Percentiles rank a stretch among this genome's conserved stretches.
These are phyloP conservation scores for Threskiornis aethiopicus DNA, from an alignment of 2,797 vertebrate genomes.

Conservation along the genomic window DNA sequence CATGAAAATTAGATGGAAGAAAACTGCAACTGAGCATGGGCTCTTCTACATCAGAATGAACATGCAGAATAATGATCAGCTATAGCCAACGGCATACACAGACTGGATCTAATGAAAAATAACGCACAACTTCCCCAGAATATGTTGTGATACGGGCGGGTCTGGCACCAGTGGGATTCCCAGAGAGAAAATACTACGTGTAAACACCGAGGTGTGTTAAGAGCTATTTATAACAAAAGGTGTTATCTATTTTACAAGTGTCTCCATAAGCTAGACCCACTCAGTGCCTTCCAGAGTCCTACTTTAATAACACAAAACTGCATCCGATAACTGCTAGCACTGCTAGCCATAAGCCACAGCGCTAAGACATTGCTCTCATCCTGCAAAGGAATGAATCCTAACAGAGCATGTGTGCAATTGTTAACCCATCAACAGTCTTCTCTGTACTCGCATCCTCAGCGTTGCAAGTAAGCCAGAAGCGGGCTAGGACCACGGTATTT, in stretches of 20 bases:
- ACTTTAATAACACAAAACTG: neutral
- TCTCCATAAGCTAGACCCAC: neutral
- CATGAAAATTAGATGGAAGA: neutral
- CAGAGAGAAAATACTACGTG: neutral
- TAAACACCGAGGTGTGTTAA: neutral
- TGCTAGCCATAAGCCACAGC: neutral
- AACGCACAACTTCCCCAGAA: neutral
- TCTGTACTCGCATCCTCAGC: neutral
- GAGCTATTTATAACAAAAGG: neutral
- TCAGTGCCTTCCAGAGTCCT: neutral
- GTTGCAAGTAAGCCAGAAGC: neutral
- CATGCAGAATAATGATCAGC: neutral
- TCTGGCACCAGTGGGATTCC: neutral
- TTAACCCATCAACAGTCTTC: neutral
- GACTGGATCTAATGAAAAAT: neutral
- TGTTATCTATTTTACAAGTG: neutral
- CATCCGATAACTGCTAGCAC: neutral
- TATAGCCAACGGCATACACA: fast-evolving
- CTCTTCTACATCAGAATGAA: neutral
- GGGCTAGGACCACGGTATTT: neutral
- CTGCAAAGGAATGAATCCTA: neutral
- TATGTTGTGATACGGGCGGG: fast-evolving
- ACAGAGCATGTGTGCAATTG: neutral
- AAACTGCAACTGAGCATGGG: neutral
- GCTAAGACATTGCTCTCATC: neutral